A percentile compares a stretch with the other conserved stretches of the same genome.
These are phyloP conservation scores for Nyctibius bracteatus DNA, from an alignment of 2,113 vertebrate species.

Conservation along the genomic window DNA sequence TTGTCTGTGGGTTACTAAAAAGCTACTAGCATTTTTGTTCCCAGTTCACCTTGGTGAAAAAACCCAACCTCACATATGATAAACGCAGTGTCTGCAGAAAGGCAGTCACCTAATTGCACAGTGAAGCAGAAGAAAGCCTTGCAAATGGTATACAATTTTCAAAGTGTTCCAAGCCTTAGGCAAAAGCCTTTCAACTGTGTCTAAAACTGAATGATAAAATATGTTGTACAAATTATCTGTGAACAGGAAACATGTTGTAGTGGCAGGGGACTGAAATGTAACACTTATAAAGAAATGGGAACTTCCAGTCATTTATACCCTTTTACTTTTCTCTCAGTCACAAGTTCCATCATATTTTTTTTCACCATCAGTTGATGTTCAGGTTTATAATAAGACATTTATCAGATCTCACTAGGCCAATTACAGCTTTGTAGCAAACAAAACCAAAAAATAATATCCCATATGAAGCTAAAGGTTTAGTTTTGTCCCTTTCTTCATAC, in stretches of 20 bases:
- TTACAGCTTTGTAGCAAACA: constrained; percentile 64
- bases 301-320: constrained; percentile 80
- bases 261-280: constrained; percentile 85
- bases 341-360: constrained; percentile 71
- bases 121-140: constrained; percentile 84
- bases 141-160: constrained; percentile 87
- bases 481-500: neutral
- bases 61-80: constrained; percentile 72
- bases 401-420: constrained; percentile 67
- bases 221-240: constrained; percentile 92
- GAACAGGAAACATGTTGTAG: constrained; percentile 88
- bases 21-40: constrained; percentile 53
- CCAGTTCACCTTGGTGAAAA: constrained; percentile 73
- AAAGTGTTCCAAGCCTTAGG: constrained; percentile 90
- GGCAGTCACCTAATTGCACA: constrained; percentile 87
- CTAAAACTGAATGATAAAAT: constrained; percentile 91
- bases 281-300: constrained; percentile 88
- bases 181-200: constrained; percentile 90
- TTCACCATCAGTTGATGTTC: constrained; percentile 56
- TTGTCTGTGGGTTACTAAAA: constrained; percentile 45
- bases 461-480: constrained; percentile 41
- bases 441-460: constrained; percentile 43
- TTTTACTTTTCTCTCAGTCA: constrained; percentile 69
- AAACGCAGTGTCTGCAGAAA: constrained; percentile 78
- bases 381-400: constrained; percentile 71